These are phyloP conservation scores for Neodiprion fabricii DNA, from an alignment of 1,140 invertebrate species.

Conservation along the genomic window DNA sequence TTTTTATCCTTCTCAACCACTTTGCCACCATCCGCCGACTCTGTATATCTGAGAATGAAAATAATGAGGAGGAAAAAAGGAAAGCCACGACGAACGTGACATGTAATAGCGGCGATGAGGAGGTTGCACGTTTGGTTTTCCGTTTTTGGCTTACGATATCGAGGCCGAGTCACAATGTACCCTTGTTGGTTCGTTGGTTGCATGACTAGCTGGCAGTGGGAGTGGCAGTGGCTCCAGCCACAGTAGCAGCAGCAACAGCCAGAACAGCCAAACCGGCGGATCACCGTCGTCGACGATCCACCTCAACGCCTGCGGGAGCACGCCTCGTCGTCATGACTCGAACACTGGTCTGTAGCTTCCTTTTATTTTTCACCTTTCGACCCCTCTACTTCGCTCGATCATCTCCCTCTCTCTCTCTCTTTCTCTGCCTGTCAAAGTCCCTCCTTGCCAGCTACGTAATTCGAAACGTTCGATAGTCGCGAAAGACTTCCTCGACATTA, in stretches of 20 bases:
- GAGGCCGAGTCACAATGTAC: not conserved
- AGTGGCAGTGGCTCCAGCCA: constrained; percentile 42
- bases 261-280: constrained; percentile 54
- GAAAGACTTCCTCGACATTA: no score
- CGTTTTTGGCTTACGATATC: not conserved
- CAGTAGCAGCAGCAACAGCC: constrained; percentile 54
- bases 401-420: constrained; percentile 23
- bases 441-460: constrained; percentile 23
- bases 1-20: not conserved
- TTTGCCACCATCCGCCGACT: no score
- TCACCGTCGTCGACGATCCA: constrained; percentile 46
- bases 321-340: constrained; percentile 47
- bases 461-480: no score
- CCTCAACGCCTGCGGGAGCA: constrained; percentile 39
- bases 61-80: constrained; percentile 6
- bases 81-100: not conserved
- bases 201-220: constrained; percentile 59
- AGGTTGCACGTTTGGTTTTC: not conserved
- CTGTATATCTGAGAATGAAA: constrained; percentile 1
- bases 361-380: constrained; percentile 12
- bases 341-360: constrained; percentile 54
- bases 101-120: not conserved
- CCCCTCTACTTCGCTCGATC: constrained; percentile 24
- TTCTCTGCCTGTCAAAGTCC: constrained; percentile 22
- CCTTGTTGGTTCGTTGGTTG: constrained; percentile 50